Evolutionary conservation across 2,113 vertebrate species (phyloP).

Genomic region (Periophthalmodon schlosseri): DNA sequence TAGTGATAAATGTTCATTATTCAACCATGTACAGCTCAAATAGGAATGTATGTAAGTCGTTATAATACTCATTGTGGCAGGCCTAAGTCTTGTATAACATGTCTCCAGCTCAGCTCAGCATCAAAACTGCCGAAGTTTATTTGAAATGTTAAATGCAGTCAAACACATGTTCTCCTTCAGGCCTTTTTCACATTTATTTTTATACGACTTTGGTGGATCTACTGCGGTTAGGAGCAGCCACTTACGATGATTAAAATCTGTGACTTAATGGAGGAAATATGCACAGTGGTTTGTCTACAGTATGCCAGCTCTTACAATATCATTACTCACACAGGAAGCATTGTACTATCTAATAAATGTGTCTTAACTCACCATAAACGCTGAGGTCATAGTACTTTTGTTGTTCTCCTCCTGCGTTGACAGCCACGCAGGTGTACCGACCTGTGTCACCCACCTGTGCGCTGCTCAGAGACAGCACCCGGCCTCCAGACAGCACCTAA

Average conservation of each 20-base stretch:
- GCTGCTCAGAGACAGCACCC: constrained; percentile 82
- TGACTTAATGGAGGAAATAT: constrained; percentile 27
- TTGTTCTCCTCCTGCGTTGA: constrained; percentile 93
- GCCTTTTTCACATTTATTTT: constrained; percentile 26
- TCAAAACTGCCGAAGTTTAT: constrained; percentile 46
- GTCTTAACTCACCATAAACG: constrained; percentile 85
- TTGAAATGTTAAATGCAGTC: constrained; percentile 41
- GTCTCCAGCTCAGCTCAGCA: constrained; percentile 29
- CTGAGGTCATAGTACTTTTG: constrained; percentile 84
- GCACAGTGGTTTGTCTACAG: constrained; percentile 1
- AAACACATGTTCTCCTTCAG: constrained; percentile 37
- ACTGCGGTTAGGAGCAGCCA: constrained; percentile 1
- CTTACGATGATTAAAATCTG: not conserved
- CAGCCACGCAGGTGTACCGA: constrained; percentile 89
- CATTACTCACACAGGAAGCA: constrained; percentile 8
- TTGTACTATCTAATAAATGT: not conserved
- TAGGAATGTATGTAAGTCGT: not conserved
- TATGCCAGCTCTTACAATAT: not conserved
- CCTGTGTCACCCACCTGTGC: constrained; percentile 89
- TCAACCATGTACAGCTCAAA: too few species aligned
- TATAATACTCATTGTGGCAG: too few species aligned
- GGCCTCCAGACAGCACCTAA: constrained; percentile 88
- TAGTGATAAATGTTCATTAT: not conserved
- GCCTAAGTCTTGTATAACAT: constrained; percentile 12
- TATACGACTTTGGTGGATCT: constrained; percentile 13